These are phyloP conservation scores for Setipinna tenuifilis DNA, from an alignment of 2,797 vertebrate species.

Conservation along the genomic window DNA sequence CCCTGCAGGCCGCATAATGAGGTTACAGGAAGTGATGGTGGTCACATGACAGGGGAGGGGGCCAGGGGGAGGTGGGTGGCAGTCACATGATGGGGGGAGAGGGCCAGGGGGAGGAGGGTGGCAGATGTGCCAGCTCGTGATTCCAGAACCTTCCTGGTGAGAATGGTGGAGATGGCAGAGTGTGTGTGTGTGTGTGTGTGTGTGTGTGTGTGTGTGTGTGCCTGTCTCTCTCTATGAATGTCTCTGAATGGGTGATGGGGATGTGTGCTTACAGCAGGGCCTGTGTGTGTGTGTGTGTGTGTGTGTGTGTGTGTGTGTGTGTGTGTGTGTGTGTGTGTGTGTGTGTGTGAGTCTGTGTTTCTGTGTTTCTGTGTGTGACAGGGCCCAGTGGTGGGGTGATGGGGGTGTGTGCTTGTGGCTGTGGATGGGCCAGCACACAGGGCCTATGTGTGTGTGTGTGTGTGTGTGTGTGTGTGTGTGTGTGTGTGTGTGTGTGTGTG, in stretches of 20 bases:
- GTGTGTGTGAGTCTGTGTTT: background rate
- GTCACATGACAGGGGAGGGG: conserved; percentile 80
- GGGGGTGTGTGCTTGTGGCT: background rate
- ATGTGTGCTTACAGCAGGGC: background rate
- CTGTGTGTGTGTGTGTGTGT: too few species aligned
- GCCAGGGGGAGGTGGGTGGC: conserved; percentile 70
- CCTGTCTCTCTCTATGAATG: background rate
- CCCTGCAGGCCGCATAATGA: conserved; percentile 81
- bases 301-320: background rate
- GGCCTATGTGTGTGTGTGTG: conserved; percentile 46
- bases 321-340: background rate
- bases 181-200: background rate
- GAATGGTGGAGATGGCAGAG: background rate
- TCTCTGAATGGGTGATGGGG: background rate
- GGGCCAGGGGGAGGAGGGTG: conserved; percentile 66
- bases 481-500: conserved; percentile 34
- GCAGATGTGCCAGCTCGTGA: conserved; percentile 58
- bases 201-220: background rate
- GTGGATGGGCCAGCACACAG: conserved; percentile 35
- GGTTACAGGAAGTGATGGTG: conserved; percentile 75
- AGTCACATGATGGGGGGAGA: too few species aligned
- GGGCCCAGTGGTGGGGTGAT: background rate
- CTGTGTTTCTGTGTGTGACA: background rate
- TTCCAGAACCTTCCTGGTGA: background rate
- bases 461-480: conserved; percentile 41